Evolutionary conservation across 2,797 vertebrate genomes (phyloP), one percentile per base, ranked within the genome.

Genomic region (Buphagus erythrorhynchus): DNA sequence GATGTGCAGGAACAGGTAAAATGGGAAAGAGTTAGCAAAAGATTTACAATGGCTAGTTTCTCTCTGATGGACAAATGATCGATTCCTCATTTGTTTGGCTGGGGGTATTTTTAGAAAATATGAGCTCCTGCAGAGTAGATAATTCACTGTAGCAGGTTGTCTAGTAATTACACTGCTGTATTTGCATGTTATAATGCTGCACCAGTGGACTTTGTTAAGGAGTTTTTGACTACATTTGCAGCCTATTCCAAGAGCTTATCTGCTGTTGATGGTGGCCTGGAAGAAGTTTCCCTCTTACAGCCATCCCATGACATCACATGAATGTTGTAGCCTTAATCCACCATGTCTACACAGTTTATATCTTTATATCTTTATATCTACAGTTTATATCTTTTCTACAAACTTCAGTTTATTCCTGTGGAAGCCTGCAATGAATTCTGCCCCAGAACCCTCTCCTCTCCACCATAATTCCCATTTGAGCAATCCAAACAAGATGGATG

Each of bases 51-150:
- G 36, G 7, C 7, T 74, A 45, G 16, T 80, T 90, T 73, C 63
- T 88, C 35, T 61, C n/a, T 36, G 54, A 46, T 1, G 4, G 25
- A 51, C 1, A 1, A 71, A 65, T 15, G 16, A 20, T 57, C 3
- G 0, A 17, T 29, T 65, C 12, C 25, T 8, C 0, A 0, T 13
- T 35, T 69, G 28, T 51, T 71, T 4, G 3, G 11, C 1, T 61
- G n/a, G 2, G 2, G 0, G 4, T 49, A 46, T 13, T 69, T 21
- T 73, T 28, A 36, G 33, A 52, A 38, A 65, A 43, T 4, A 63
- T 20, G 16, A 59, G 43, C 4, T 77, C 61, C 54, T 61, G 49
- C 26, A 77, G 43, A 87, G 24, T 31, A 80, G 31, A 29, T 54
- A 58, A 48, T 36, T 51, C 33, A 15, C 31, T 26, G 48, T 33